Conservation (phyloP, 1,140 invertebrate species). For the Zaprionus ghesquierei region DNA sequence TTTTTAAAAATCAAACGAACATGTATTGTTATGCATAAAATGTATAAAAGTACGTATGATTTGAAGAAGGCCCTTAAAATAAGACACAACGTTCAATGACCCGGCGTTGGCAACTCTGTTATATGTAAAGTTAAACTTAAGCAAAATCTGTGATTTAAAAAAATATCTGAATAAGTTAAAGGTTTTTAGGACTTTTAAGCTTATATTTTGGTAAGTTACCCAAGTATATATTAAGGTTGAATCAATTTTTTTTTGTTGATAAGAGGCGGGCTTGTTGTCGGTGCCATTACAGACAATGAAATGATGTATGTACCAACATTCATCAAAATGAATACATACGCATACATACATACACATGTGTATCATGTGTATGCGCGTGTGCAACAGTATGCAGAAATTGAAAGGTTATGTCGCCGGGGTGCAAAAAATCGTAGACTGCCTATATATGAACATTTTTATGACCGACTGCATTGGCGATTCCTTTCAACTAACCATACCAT, state of each 20-base stretch:
- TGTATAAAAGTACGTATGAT: neutral
- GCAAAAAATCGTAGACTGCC: neutral
- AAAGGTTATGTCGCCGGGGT: slow-evolving; percentile 37
- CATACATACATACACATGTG: neutral
- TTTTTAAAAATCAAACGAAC: neutral
- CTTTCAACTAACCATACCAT: slow-evolving; percentile 16
- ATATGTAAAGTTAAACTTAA: neutral
- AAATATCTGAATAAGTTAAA: neutral
- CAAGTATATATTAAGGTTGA: neutral
- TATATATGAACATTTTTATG: slow-evolving; percentile 5
- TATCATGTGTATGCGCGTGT: slow-evolving; percentile 6
- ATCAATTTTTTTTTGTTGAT: neutral
- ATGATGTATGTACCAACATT: neutral
- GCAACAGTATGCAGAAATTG: slow-evolving; percentile 10
- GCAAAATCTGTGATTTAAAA: neutral
- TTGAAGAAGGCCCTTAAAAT: neutral
- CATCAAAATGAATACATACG: neutral
- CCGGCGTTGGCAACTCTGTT: neutral
- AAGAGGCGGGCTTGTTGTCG: neutral
- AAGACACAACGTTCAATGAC: no score
- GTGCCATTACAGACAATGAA: neutral
- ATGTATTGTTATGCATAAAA: neutral
- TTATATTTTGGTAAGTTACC: neutral
- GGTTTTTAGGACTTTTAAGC: no score
- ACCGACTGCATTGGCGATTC: neutral